Percentiles rank a stretch among this genome's conserved stretches.
These are phyloP conservation scores for Neopipo cinnamomea DNA, from an alignment of 2,113 vertebrate species.

Conservation along the genomic window DNA sequence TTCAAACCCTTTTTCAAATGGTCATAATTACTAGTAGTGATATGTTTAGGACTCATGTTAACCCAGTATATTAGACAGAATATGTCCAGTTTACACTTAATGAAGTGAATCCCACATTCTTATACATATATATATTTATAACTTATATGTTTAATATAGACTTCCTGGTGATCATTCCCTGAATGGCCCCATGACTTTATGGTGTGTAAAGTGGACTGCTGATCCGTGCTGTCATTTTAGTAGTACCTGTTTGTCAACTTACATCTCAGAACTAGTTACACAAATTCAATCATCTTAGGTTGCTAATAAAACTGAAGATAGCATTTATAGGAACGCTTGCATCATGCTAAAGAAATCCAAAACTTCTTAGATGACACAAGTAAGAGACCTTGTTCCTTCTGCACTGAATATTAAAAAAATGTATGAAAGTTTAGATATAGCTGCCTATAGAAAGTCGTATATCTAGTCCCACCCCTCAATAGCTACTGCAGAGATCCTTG, in stretches of 20 bases:
- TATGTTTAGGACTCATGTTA: neutral
- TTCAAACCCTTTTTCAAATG: neutral
- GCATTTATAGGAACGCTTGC: neutral
- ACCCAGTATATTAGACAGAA: neutral
- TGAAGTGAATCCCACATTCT: neutral
- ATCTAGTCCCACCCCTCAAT: neutral
- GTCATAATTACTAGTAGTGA: neutral
- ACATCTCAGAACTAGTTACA: neutral
- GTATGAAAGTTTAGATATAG: neutral
- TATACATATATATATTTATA: neutral
- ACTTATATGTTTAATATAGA: neutral
- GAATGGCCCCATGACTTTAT: neutral
- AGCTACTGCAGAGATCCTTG: neutral
- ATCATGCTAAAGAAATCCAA: neutral
- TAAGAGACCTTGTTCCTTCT: neutral
- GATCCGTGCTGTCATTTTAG: neutral
- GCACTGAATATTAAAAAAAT: neutral
- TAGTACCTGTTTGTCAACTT: neutral
- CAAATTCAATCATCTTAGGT: neutral
- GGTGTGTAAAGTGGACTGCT: neutral
- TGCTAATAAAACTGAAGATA: neutral
- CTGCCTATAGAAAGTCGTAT: neutral
- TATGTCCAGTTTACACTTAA: neutral
- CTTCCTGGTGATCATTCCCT: neutral
- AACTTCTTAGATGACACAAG: neutral